These are phyloP conservation scores for Pseudococcus viburni DNA, from an alignment of 2,888 invertebrate genomes.

Conservation along the genomic window DNA sequence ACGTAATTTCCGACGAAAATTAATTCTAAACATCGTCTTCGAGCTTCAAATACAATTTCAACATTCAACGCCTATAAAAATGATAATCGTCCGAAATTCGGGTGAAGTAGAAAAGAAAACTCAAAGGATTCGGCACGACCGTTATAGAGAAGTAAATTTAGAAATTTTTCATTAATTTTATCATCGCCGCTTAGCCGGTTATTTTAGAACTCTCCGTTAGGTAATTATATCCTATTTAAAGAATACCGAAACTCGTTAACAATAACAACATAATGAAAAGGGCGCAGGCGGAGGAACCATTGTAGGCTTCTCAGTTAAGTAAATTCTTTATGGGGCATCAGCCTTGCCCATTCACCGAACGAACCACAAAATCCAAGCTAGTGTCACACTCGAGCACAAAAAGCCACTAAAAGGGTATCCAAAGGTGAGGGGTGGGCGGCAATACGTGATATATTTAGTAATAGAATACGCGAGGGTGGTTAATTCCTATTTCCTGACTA, in stretches of 20 bases:
- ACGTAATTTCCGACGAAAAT: neutral
- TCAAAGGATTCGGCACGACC: too few species aligned
- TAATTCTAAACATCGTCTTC: neutral
- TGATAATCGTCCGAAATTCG: too few species aligned
- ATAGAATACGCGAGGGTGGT: neutral
- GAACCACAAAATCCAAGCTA: neutral
- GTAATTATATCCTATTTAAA: slow-evolving; percentile 8
- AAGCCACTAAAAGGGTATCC: neutral
- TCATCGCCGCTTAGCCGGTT: neutral
- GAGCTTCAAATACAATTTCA: neutral
- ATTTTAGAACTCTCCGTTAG: neutral
- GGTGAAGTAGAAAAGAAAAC: too few species aligned
- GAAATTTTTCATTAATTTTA: neutral
- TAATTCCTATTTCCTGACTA: neutral
- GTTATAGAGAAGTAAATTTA: neutral
- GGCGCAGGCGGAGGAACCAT: neutral
- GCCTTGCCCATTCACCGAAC: neutral
- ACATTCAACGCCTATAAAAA: neutral
- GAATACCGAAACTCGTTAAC: neutral
- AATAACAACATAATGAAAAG: neutral
- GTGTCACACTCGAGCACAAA: neutral
- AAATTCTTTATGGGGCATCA: neutral
- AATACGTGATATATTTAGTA: neutral
- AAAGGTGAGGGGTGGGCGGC: neutral
- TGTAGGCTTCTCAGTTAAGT: neutral